phyloP scores from a whole-genome alignment of 1,140 invertebrate genomes.

The Dendroctonus valens region DNA sequence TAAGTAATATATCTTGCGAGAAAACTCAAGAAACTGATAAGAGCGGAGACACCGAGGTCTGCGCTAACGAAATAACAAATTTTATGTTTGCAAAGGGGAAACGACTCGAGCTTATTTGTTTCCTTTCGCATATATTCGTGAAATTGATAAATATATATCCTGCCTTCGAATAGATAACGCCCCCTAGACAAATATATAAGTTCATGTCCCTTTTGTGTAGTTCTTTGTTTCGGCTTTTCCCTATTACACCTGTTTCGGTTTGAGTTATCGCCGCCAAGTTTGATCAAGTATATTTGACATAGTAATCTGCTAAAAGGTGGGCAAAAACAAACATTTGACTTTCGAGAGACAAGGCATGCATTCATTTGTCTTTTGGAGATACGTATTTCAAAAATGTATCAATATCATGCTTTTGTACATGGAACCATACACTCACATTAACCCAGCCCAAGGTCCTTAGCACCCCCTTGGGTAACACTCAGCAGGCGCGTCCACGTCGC shows the following conservation, averaged over 20 bases:
- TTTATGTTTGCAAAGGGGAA: constrained; percentile 28
- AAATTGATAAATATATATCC: constrained; percentile 31
- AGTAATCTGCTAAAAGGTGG: no score
- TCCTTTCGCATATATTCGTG: constrained; percentile 28
- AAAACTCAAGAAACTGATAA: constrained; percentile 28
- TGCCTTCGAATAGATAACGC: constrained; percentile 20
- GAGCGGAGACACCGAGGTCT: constrained; percentile 25
- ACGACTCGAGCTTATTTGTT: constrained; percentile 17
- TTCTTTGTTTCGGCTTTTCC: constrained; percentile 14
- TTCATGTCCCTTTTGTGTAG: constrained; percentile 1
- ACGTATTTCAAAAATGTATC: no score
- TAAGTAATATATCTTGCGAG: constrained; percentile 28
- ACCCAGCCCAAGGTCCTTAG: no score
- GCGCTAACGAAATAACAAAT: constrained; percentile 30
- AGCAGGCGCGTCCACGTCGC: no score
- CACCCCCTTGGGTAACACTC: no score
- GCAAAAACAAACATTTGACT: no score
- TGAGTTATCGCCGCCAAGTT: constrained; percentile 1
- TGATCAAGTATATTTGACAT: no score
- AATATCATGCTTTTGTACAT: no score
- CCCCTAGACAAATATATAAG: constrained; percentile 19
- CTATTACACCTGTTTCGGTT: constrained; percentile 14
- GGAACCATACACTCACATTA: no score
- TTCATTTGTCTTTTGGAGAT: no score
- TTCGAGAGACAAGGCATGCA: no score